phyloP scores from a whole-genome alignment of 2,888 invertebrate species.

The Melinaea marsaeus region DNA sequence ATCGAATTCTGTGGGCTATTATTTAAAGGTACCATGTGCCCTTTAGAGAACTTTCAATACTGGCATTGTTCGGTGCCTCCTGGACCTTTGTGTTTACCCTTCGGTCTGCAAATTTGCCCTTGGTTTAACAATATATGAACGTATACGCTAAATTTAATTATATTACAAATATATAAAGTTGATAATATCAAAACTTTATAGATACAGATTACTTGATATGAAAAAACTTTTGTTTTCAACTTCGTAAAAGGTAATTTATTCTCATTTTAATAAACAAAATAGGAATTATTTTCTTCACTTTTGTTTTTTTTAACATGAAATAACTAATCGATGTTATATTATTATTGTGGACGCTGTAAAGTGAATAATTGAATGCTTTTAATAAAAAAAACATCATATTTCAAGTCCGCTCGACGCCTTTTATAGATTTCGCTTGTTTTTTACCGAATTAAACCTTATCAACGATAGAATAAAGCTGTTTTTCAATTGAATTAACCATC shows the following conservation, averaged over 20 bases:
- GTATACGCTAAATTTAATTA: slow-evolving; percentile 20
- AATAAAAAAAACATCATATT: too few species aligned
- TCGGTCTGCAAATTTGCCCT: slow-evolving; percentile 30
- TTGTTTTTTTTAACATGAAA: background rate
- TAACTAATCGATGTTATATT: background rate
- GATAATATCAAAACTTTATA: slow-evolving; percentile 2
- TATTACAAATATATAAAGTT: slow-evolving; percentile 11
- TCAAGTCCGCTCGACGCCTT: background rate
- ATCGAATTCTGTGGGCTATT: slow-evolving; percentile 34
- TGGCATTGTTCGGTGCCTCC: slow-evolving; percentile 32
- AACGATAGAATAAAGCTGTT: background rate
- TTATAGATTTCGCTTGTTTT: background rate
- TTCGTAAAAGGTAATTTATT: background rate
- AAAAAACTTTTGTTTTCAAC: slow-evolving; percentile 13
- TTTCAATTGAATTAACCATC: background rate
- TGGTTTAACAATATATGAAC: slow-evolving; percentile 14
- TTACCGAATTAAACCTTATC: background rate
- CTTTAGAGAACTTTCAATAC: slow-evolving; percentile 36
- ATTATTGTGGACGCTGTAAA: background rate
- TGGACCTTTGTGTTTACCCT: slow-evolving; percentile 35
- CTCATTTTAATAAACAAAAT: background rate
- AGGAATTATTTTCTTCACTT: too few species aligned
- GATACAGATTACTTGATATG: slow-evolving; percentile 14
- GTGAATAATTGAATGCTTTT: background rate
- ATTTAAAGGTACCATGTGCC: slow-evolving; percentile 37